phyloP scores from a whole-genome alignment of 2,113 vertebrate genomes.

The Crypturellus undulatus region DNA sequence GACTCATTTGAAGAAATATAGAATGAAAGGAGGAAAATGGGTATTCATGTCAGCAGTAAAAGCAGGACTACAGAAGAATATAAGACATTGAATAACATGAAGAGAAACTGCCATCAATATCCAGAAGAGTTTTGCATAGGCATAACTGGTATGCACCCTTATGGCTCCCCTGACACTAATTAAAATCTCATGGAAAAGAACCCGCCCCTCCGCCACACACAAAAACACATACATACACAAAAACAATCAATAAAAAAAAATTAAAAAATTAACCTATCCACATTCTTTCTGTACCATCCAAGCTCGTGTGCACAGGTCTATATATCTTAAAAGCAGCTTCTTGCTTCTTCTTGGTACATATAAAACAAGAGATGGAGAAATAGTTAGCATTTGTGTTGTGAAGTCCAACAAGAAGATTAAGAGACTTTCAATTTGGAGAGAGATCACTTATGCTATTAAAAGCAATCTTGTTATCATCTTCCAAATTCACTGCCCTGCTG shows the following conservation, averaged over 20 bases:
- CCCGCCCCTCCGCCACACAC: no score
- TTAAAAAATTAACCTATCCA: neutral
- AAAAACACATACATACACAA: no score
- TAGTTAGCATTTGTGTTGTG: neutral
- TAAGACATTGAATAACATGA: neutral
- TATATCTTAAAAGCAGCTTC: neutral
- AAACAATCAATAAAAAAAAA: no score
- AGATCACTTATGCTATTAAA: slow-evolving; percentile 3
- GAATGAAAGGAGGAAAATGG: neutral
- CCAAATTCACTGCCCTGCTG: neutral
- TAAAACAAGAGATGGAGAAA: neutral
- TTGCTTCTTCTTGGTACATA: neutral
- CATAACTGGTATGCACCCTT: neutral
- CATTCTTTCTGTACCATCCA: neutral
- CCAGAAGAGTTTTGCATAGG: neutral
- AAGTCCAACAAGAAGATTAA: slow-evolving; percentile 17
- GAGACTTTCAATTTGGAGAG: slow-evolving; percentile 26
- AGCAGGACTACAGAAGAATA: neutral
- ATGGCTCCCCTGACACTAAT: neutral
- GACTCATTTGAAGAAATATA: neutral
- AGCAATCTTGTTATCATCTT: slow-evolving; percentile 1
- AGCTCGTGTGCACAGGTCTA: neutral
- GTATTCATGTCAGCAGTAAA: neutral
- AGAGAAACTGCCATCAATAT: neutral
- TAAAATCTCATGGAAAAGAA: neutral